Base-by-base conservation (phyloP, 2,113 vertebrate genomes). In the Oceanites oceanicus region DNA sequence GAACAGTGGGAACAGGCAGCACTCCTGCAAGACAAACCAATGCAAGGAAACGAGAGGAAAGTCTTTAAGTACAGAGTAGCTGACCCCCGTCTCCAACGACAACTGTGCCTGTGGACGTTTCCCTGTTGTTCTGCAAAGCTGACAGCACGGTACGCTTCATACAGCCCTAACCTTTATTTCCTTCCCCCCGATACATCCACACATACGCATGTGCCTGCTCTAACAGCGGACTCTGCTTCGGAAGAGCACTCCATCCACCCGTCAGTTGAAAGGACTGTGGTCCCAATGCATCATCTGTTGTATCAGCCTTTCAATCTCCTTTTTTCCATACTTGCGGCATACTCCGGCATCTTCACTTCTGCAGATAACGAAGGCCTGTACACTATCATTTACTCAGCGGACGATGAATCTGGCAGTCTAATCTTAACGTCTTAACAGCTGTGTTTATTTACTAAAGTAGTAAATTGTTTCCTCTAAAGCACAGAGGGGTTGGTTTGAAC, bases 371-470 rank as follows among this genome's bases (percentile, higher is more conserved):
- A 63, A 68, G 66, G 84, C 62, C 91, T 61, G n/a, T 62, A 87
- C 97, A 79, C 98, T 98, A 75, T 98, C 80, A 91, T 82, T 92
- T 82, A 47, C 70, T 55, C 84, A 40, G 91, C 2, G 3, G 92
- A 87, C 4, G 25, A 79, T 11, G 42, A 89, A 73, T 82, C 58
- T 88, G 86, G 83, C 89, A 76, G 87, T n/a, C 91, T 93, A 38
- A 88, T 96, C 92, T 91, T 65, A 95, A 92, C 49, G 90, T 91
- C 94, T 86, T 80, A 94, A 63, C 96, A 97, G 94, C 92, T 97
- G 95, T 94, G 96, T 97, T 97, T 97, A 96, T 97, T 96, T 96
- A 96, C 95, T 77, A 32, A 94, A 94, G 95, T n/a, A 83, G 86
- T 77, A 96, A 97, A 97, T 94, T 94, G 92, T 96, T 97, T 95